Conservation (phyloP, 2,113 vertebrate species). For the Psammodynastes pulverulentus region DNA sequence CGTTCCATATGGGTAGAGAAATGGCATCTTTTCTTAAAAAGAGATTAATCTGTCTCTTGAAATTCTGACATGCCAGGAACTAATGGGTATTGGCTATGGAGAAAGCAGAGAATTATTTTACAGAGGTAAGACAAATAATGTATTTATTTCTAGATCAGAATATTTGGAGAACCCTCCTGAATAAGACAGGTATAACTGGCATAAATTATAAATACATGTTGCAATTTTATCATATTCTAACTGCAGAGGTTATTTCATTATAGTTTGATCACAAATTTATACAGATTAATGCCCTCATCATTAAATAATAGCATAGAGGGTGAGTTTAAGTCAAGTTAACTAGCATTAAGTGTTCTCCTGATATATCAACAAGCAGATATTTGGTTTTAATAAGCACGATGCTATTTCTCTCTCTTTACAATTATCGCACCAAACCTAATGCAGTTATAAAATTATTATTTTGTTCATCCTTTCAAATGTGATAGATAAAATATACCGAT, state of each 20-base stretch:
- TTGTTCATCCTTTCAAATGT: slow-evolving; percentile 67
- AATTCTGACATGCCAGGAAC: background rate
- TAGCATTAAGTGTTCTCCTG: slow-evolving; percentile 38
- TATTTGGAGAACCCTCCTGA: background rate
- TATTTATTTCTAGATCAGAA: background rate
- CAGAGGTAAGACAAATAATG: background rate
- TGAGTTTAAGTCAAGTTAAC: slow-evolving; percentile 26
- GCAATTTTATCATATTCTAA: slow-evolving; percentile 4
- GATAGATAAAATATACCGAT: slow-evolving; percentile 68
- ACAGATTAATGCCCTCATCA: background rate
- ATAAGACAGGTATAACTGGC: background rate
- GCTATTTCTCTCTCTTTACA: slow-evolving; percentile 46
- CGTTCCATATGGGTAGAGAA: background rate
- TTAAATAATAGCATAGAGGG: slow-evolving; percentile 16
- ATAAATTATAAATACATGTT: background rate
- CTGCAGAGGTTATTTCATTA: background rate
- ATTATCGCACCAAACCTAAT: slow-evolving; percentile 73
- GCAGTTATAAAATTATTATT: slow-evolving; percentile 69
- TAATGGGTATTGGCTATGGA: background rate
- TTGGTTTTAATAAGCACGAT: slow-evolving; percentile 60
- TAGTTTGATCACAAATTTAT: background rate
- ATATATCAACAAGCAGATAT: slow-evolving; percentile 55
- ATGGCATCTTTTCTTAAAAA: background rate
- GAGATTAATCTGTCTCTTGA: background rate
- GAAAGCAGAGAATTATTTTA: background rate